phyloP scores from a whole-genome alignment of 2,888 invertebrate genomes.

The Leptopilina syphax region DNA sequence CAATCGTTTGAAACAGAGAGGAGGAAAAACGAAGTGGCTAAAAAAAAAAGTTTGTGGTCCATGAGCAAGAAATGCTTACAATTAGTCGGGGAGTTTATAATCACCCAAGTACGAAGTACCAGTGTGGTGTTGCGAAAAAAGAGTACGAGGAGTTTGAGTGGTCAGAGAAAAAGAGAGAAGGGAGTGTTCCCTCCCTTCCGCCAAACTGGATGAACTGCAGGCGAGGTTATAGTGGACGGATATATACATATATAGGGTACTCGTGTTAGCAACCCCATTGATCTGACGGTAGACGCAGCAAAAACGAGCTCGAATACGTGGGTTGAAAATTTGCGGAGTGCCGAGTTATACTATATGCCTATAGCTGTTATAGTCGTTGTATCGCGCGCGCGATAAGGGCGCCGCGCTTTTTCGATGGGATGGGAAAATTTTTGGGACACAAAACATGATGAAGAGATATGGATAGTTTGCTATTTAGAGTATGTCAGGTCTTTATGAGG shows the following conservation, averaged over 20 bases:
- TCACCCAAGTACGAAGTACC: constrained; percentile 62
- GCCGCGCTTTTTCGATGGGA: constrained; percentile 48
- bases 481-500: background rate
- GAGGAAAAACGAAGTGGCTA: constrained; percentile 17
- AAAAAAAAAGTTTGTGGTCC: constrained; percentile 35
- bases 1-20: constrained; percentile 28
- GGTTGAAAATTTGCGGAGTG: constrained; percentile 58
- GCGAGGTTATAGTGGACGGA: constrained; percentile 59
- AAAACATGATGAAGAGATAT: background rate
- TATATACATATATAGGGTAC: constrained; percentile 68
- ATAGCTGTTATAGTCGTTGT: constrained; percentile 44
- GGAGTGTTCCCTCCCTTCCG: constrained; percentile 39
- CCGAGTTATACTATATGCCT: constrained; percentile 48
- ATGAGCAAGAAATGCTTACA: constrained; percentile 46
- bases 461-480: constrained; percentile 12
- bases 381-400: constrained; percentile 29
- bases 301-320: constrained; percentile 59
- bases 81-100: constrained; percentile 66
- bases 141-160: constrained; percentile 44
- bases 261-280: constrained; percentile 76
- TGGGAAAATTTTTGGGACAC: constrained; percentile 34
- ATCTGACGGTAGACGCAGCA: constrained; percentile 74
- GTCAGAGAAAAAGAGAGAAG: constrained; percentile 53
- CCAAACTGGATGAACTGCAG: constrained; percentile 29
- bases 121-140: constrained; percentile 27